Base-by-base conservation (phyloP, 2,113 vertebrate species). In the Hirundichthys speculiger region DNA sequence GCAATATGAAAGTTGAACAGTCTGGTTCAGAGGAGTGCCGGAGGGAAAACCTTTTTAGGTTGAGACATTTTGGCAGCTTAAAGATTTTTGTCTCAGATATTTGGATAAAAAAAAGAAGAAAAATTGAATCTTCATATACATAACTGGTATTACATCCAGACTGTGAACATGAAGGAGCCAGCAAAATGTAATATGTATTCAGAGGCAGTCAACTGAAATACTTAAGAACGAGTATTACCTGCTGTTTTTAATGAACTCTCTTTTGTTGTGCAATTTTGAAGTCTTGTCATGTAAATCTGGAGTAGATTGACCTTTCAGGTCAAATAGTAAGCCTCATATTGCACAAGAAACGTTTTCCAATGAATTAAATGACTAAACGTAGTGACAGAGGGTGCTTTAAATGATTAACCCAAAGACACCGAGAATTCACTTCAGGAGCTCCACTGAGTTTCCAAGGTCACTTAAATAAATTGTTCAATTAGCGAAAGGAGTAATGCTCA, bases 71-170 rank as follows among this genome's bases (percentile, higher is more conserved):
- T 3, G 40, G 41, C 61, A 63, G 64, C 25, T 63, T 52, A 48
- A 60, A 66, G 55, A 73, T 34, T 66, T 76, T 65, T 54, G 42
- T 55, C 72, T 14, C 56, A 76, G 64, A 68, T 69, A 76, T 58
- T 60, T 60, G 51, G n/a, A n/a, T n/a, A n/a, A 51, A 47, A 30
- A 51, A 41, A 63, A 16, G n/a, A 38, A 43, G 69, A 74, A 73
- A 30, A 25, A 75, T 48, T 10, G 41, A n/a, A n/a, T n/a, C 19
- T 63, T 56, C 59, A 40, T 42, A 38, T 42, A 50, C 13, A 21
- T 18, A 68, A 67, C 57, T 62, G 49, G 22, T 46, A 51, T 75
- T 39, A 38, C 53, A 21, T 41, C 68, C 63, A 40, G 11, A 12
- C 14, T 3, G 55, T 0, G 4, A 57, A 47, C 24, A 12, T 0